Conservation (phyloP, 2,113 vertebrate species). For the Macrotis lagotis region DNA sequence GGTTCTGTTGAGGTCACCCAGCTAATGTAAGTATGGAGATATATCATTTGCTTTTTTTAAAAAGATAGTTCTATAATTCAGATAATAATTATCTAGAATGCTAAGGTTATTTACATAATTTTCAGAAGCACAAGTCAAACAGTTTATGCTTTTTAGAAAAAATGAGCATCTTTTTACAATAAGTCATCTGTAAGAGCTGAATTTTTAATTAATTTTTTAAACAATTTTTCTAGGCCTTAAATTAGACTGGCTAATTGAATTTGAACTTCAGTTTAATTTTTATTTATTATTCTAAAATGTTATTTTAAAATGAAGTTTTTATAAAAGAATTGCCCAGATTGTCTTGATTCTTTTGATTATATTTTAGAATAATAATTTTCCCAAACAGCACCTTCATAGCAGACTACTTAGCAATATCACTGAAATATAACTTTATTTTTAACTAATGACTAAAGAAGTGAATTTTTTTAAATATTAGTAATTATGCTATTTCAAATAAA, state of each 20-base stretch:
- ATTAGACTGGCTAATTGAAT: neutral
- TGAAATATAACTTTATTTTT: neutral
- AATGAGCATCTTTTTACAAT: neutral
- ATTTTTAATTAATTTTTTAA: neutral
- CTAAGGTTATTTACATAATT: slow-evolving; percentile 6
- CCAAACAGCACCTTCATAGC: neutral
- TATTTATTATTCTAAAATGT: neutral
- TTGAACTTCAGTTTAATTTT: neutral
- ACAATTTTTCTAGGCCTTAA: neutral
- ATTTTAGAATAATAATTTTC: neutral
- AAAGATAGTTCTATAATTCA: slow-evolving; percentile 23
- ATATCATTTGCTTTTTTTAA: neutral
- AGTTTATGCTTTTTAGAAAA: neutral
- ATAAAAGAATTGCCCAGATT: neutral
- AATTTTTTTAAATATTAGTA: neutral
- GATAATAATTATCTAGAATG: slow-evolving; percentile 37
- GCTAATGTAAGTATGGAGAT: slow-evolving; percentile 82
- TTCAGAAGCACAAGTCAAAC: neutral
- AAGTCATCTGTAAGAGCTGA: neutral
- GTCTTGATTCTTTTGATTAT: neutral
- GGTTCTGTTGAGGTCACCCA: slow-evolving; percentile 83
- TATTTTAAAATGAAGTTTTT: neutral
- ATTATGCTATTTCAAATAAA: neutral
- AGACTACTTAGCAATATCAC: slow-evolving; percentile 7
- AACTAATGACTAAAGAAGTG: neutral